phyloP scores from a whole-genome alignment of 2,113 vertebrate genomes.

The Gulo gulo region DNA sequence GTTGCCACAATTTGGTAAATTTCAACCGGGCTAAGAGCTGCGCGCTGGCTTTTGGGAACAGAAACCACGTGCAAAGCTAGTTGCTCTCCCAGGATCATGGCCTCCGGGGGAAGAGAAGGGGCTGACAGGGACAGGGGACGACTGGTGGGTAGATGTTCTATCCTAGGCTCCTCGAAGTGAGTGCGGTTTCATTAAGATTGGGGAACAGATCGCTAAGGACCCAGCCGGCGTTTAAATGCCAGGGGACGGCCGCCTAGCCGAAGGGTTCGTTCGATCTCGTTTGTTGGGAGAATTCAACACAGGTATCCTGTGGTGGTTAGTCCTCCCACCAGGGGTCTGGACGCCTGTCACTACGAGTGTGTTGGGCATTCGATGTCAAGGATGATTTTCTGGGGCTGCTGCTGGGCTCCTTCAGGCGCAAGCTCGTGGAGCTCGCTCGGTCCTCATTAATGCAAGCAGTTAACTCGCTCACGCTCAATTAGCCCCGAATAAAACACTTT shows the following conservation, averaged over 20 bases:
- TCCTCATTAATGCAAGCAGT: slow-evolving; percentile 83
- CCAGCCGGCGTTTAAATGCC: not conserved
- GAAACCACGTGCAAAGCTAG: slow-evolving; percentile 43
- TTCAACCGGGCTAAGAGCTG: not conserved
- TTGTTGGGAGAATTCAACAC: not conserved
- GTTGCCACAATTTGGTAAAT: slow-evolving; percentile 34
- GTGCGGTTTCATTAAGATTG: not conserved
- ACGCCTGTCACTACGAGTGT: slow-evolving; percentile 69
- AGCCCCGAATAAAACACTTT: slow-evolving; percentile 80
- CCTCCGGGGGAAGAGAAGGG: not conserved
- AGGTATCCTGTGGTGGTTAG: not conserved
- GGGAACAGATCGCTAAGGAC: not conserved
- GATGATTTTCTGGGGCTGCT: slow-evolving; percentile 76
- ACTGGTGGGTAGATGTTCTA: not conserved
- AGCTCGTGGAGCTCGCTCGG: slow-evolving; percentile 72
- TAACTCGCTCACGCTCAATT: slow-evolving; percentile 85
- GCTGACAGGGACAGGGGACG: not conserved
- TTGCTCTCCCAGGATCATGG: not conserved
- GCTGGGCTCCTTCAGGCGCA: slow-evolving; percentile 65
- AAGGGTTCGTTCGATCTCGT: not conserved
- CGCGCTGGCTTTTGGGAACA: not conserved
- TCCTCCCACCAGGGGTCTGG: slow-evolving; percentile 49
- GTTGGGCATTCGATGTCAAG: slow-evolving; percentile 73
- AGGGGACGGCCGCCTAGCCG: not conserved
- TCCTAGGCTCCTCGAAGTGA: not conserved